Evolutionary conservation across 2,797 vertebrate species (phyloP).

Genomic region (Synaphobranchus kaupii): DNA sequence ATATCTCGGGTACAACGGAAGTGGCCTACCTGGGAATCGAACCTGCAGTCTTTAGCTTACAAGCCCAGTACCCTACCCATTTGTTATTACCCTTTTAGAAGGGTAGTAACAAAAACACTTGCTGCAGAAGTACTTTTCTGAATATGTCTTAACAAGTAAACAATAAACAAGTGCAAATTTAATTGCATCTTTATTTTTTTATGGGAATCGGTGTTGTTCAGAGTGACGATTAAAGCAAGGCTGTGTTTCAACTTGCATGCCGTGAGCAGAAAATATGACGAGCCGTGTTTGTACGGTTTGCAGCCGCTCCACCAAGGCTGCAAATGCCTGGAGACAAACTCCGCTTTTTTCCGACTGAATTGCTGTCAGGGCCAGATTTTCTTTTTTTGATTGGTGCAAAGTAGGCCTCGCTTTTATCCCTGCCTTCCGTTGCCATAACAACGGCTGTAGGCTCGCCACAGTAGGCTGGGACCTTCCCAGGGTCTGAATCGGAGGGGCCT

Average conservation of each 20-base stretch:
- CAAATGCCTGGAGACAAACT: not conserved
- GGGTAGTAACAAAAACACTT: not conserved
- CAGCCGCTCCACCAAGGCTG: not conserved
- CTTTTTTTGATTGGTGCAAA: not conserved
- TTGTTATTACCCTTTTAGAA: not conserved
- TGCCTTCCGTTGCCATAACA: conserved; percentile 10
- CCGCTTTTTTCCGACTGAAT: not conserved
- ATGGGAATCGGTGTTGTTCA: not conserved
- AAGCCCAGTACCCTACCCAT: too few relatives aligned
- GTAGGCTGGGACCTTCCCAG: not conserved
- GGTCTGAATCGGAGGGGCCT: not conserved
- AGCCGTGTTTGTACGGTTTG: not conserved
- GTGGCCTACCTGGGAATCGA: too few relatives aligned
- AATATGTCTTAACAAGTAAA: too few relatives aligned
- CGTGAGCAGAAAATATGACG: not conserved
- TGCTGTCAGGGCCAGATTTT: not conserved
- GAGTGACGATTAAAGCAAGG: not conserved
- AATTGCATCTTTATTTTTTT: not conserved
- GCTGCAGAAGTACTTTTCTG: not conserved
- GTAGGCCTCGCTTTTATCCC: not conserved
- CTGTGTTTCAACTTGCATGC: not conserved
- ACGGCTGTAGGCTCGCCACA: not conserved
- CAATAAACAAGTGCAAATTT: not conserved
- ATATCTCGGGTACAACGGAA: too few relatives aligned
- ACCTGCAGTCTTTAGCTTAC: too few relatives aligned